These are phyloP conservation scores for Poliocrania exsul DNA, from an alignment of 2,797 vertebrate species.

Conservation along the genomic window DNA sequence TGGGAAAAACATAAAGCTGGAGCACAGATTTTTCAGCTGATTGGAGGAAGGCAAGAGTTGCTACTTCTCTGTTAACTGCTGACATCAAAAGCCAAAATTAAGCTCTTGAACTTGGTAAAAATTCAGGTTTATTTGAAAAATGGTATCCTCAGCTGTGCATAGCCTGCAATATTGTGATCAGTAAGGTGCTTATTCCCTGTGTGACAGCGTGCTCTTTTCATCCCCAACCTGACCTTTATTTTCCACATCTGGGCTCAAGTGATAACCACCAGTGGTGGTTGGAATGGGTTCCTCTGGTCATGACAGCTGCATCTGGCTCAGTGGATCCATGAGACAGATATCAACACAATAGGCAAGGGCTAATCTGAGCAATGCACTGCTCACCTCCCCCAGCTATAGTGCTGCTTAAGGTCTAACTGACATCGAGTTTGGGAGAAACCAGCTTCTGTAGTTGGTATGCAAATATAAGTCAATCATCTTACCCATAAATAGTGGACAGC, in stretches of 20 bases:
- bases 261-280: neutral
- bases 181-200: neutral
- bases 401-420: neutral
- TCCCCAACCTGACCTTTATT: neutral
- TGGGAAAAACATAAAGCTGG: neutral
- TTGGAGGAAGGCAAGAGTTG: neutral
- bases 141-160: neutral
- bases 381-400: neutral
- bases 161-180: neutral
- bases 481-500: neutral
- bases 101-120: neutral
- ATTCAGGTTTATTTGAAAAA: neutral
- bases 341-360: neutral
- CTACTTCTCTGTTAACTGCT: neutral
- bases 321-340: neutral
- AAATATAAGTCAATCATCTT: neutral
- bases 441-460: neutral
- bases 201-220: neutral
- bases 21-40: neutral
- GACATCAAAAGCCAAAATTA: neutral
- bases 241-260: neutral
- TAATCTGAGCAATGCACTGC: neutral
- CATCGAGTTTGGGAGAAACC: neutral
- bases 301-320: neutral
- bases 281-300: neutral